A percentile compares a stretch with the other conserved stretches of the same genome.
Evolutionary conservation across 2,113 vertebrate genomes (phyloP).

Genomic region (Suncus etruscus): DNA sequence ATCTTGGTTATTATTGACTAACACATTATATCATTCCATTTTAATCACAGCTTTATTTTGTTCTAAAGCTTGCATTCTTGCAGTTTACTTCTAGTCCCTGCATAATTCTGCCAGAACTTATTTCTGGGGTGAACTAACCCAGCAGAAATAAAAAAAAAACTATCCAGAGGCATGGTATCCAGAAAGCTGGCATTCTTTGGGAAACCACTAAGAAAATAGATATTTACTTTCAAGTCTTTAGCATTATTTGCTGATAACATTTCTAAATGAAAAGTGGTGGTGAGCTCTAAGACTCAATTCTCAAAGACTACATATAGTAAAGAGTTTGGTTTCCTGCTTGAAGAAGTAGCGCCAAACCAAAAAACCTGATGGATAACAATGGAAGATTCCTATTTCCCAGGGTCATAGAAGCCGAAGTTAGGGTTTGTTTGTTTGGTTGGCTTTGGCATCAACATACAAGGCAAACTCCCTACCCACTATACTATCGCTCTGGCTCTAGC

Average conservation of each 20-base stretch:
- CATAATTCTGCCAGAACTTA: neutral
- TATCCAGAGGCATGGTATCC: neutral
- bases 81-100: neutral
- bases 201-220: neutral
- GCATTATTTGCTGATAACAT: conserved; percentile 2
- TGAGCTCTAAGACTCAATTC: neutral
- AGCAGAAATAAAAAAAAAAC: neutral
- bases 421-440: too few species aligned
- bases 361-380: neutral
- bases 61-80: neutral
- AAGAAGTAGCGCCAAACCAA: neutral
- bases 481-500: too few species aligned
- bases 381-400: neutral
- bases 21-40: neutral
- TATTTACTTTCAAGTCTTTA: neutral
- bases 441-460: too few species aligned
- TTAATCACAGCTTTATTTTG: neutral
- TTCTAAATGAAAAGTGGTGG: neutral
- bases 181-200: neutral
- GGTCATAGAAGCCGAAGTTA: neutral
- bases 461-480: too few species aligned
- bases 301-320: neutral
- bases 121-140: neutral
- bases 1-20: neutral
- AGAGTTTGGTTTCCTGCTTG: neutral